phyloP scores from a whole-genome alignment of 1,140 invertebrate species.

The Drosophila nannoptera region DNA sequence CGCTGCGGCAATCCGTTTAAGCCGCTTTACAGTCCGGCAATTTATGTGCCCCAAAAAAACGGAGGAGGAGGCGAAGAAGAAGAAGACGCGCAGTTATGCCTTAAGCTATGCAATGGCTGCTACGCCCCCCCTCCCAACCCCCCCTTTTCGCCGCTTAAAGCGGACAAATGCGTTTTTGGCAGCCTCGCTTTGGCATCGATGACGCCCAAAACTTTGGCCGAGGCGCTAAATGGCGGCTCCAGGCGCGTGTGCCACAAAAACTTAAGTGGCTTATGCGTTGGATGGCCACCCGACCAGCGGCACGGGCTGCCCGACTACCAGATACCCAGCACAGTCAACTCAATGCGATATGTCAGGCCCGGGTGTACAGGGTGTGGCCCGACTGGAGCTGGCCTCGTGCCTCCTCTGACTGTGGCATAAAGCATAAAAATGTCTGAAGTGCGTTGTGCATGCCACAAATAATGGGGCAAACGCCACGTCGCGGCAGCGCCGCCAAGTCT shows the following conservation, averaged over 20 bases:
- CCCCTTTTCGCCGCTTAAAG: not conserved
- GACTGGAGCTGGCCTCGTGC: not conserved
- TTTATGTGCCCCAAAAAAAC: conserved; percentile 61
- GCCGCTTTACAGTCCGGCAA: conserved; percentile 71
- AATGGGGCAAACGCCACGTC: conserved; percentile 51
- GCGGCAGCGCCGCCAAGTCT: conserved; percentile 60
- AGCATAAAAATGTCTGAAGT: conserved; percentile 49
- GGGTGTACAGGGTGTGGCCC: not conserved
- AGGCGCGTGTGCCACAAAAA: conserved; percentile 74
- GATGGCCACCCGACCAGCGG: conserved; percentile 36
- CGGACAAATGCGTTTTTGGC: conserved; percentile 67
- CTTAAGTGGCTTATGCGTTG: conserved; percentile 75
- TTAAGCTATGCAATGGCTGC: conserved; percentile 63
- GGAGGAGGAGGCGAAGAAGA: not conserved
- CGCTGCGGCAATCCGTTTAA: conserved; percentile 70
- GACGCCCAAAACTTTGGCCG: conserved; percentile 69
- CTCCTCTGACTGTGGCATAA: conserved; percentile 36
- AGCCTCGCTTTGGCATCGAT: conserved; percentile 62
- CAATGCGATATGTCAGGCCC: not conserved
- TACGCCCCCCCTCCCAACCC: not conserved
- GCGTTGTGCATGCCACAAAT: conserved; percentile 68
- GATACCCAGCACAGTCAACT: not conserved
- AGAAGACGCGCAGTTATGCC: conserved; percentile 46
- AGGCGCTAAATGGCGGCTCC: conserved; percentile 72
- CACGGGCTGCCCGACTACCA: not conserved